Base-by-base conservation (phyloP, 2,113 vertebrate genomes). In the Origma solitaria region DNA sequence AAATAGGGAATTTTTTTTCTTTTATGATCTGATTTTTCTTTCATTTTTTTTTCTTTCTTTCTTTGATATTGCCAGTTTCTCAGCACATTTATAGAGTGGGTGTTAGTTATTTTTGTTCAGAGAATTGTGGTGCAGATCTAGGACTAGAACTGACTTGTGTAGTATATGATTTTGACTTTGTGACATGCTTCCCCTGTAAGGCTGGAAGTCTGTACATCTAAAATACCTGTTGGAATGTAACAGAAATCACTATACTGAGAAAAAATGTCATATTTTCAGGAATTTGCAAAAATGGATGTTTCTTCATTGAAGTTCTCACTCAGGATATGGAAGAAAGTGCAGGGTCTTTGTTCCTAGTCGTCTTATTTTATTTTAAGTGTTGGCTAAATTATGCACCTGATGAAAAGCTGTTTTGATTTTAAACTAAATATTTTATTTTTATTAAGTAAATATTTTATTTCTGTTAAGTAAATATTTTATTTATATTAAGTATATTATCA, bases 191-290 rank as follows among this genome's bases (percentile, higher is more conserved):
- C 20, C 5, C 7, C 18, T 60, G 3, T 33, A 30, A 42, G 8
- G 27, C 5, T 61, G 18, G n/a, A 47, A 49, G 30, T 70, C 35
- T 2, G 0, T 47, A 49, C 1, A 0, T 40, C 10, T 62, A 28
- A 92, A 82, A 77, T 24, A 22, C 4, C 7, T 37, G 4, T 47
- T 37, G 16, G 6, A 80, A 37, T 62, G 13, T 40, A 66, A 61
- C 16, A 42, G 22, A 56, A 25, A 15, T 72, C 6, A 30, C 56
- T 53, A 37, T 22, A 28, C 10, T 12, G 15, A 82, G 17, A 65
- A 88, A 50, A 6, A 20, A 13, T 33, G 6, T 25, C 13, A 65
- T 42, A 9, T 42, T 38, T 51, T 45, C 12, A 69, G 27, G 40
- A 92, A 54, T 19, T 61, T 35, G 7, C 5, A 70, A 57, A 89